A percentile compares a stretch with the other conserved stretches of the same genome.
phyloP scores from a whole-genome alignment of 1,140 invertebrate genomes.

The Nasonia giraulti region DNA sequence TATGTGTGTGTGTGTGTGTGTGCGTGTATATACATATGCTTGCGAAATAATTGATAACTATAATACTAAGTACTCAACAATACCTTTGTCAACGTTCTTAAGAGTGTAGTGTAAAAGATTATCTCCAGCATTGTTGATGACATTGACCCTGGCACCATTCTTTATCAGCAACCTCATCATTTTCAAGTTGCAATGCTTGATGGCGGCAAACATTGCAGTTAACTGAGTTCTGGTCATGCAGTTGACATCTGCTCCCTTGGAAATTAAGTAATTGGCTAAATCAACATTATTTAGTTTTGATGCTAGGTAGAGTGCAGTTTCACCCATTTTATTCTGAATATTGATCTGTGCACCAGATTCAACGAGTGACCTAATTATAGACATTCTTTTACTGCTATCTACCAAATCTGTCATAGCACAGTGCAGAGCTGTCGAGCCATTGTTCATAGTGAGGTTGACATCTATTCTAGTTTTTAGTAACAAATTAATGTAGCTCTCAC shows the following conservation, averaged over 20 bases:
- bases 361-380: neutral
- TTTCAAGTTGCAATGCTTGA: neutral
- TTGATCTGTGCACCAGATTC: neutral
- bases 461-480: neutral
- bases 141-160: neutral
- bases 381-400: no score
- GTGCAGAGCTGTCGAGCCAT: slow-evolving; percentile 12
- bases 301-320: slow-evolving; percentile 1
- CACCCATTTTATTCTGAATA: neutral
- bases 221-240: neutral
- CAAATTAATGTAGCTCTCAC: neutral
- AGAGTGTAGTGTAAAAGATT: neutral
- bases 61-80: no score
- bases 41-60: neutral
- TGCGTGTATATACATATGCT: neutral
- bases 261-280: neutral
- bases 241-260: neutral
- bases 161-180: neutral
- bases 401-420: neutral
- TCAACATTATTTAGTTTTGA: neutral
- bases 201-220: neutral
- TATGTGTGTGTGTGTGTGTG: neutral
- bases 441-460: neutral
- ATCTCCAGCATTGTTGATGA: neutral
- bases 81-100: neutral